Conservation (phyloP, 2,113 vertebrate genomes). For the Calidris pygmaea region DNA sequence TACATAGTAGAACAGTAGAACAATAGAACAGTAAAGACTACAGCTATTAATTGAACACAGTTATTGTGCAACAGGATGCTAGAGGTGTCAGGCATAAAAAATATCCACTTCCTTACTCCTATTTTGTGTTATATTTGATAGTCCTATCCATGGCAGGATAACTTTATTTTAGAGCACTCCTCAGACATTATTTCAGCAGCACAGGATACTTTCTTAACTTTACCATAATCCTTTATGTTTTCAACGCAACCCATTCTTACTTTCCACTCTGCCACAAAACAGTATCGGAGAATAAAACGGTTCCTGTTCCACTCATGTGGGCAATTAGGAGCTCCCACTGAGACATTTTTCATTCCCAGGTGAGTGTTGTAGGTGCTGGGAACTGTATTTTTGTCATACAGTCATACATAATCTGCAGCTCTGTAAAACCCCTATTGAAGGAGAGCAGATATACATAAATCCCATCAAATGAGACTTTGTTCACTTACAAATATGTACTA, state of each 20-base stretch:
- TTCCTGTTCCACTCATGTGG: not conserved
- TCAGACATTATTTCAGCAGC: not conserved
- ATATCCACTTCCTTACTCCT: not conserved
- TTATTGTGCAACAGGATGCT: not conserved
- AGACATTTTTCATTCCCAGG: not conserved
- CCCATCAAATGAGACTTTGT: not conserved
- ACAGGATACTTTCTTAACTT: not conserved
- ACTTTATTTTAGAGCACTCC: not conserved
- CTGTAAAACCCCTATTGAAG: not conserved
- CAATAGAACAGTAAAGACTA: not conserved
- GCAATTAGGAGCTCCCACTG: not conserved
- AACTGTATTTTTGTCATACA: not conserved
- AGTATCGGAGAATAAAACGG: accelerated
- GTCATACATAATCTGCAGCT: not conserved
- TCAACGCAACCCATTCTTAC: not conserved
- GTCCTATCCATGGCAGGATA: not conserved
- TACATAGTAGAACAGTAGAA: not conserved
- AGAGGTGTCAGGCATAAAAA: not conserved
- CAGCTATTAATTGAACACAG: not conserved
- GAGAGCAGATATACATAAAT: not conserved
- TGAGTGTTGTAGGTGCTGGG: not conserved
- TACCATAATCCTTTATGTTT: not conserved
- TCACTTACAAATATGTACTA: not conserved
- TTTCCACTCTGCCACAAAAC: not conserved
- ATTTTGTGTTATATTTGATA: not conserved